Evolutionary conservation across 2,888 invertebrate genomes (phyloP).

Genomic region (Euclidia mi): DNA sequence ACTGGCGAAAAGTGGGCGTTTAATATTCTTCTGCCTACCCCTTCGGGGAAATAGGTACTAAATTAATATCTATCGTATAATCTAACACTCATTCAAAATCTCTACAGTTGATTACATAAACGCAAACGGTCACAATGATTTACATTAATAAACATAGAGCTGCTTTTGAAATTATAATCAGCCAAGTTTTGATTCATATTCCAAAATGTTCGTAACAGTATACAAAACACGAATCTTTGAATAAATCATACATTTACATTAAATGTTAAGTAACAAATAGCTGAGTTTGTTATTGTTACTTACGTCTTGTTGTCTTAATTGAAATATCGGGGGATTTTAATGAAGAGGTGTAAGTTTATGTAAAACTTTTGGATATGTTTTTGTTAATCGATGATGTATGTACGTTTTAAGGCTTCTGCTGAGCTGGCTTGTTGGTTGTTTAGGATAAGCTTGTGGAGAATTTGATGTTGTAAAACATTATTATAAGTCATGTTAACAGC

Average conservation of each 20-base stretch:
- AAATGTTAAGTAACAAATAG: conserved; percentile 60
- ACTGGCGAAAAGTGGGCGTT: too few relatives aligned
- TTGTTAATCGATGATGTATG: conserved; percentile 6
- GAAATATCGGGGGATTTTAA: conserved; percentile 63
- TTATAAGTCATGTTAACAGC: too few relatives aligned
- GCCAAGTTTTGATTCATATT: conserved; percentile 44
- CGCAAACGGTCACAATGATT: conserved; percentile 32
- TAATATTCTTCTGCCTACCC: too few relatives aligned
- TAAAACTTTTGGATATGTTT: conserved; percentile 12
- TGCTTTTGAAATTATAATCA: conserved; percentile 53
- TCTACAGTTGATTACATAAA: conserved; percentile 38
- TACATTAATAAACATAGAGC: conserved; percentile 40
- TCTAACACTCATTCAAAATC: background rate
- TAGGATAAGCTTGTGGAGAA: background rate
- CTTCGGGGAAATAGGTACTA: too few relatives aligned
- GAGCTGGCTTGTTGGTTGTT: background rate
- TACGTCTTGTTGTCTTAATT: conserved; percentile 60
- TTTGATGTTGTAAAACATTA: too few relatives aligned
- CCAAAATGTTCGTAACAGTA: conserved; percentile 31
- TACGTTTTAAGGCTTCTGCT: background rate
- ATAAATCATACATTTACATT: conserved; percentile 61
- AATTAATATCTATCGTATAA: too few relatives aligned
- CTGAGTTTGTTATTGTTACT: conserved; percentile 57
- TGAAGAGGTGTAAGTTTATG: conserved; percentile 48
- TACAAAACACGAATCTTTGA: conserved; percentile 53